Evolutionary conservation across 2,888 invertebrate species (phyloP).

Genomic region (Pherbina coryleti): DNA sequence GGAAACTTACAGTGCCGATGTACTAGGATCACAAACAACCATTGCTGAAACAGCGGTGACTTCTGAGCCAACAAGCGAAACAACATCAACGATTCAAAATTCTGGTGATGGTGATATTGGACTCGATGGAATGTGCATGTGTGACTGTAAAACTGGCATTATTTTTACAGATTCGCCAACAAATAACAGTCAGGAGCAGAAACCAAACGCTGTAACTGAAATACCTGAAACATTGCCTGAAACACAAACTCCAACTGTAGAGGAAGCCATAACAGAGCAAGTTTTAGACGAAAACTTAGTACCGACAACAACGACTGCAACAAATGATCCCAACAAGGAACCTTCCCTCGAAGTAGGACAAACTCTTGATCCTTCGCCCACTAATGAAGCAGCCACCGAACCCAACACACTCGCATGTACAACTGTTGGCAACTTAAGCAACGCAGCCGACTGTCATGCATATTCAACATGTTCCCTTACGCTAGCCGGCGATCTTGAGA

Average conservation of each 20-base stretch:
- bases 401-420: constrained; percentile 47
- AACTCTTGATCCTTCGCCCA: background rate
- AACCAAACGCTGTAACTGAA: background rate
- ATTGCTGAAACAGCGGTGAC: background rate
- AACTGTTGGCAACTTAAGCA: constrained; percentile 47
- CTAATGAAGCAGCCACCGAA: background rate
- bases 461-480: constrained; percentile 54
- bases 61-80: too few species aligned
- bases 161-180: background rate
- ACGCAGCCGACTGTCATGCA: constrained; percentile 52
- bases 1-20: background rate
- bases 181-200: background rate
- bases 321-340: background rate
- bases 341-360: background rate
- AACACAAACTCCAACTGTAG: background rate
- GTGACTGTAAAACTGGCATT: constrained; percentile 7
- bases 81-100: background rate
- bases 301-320: background rate
- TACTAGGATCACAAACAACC: background rate
- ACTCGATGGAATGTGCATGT: background rate
- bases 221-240: background rate
- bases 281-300: background rate
- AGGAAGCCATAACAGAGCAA: background rate
- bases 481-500: constrained; percentile 39
- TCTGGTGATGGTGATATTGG: background rate